Evolutionary conservation across 2,888 invertebrate genomes (phyloP).

Genomic region (Timema podura): DNA sequence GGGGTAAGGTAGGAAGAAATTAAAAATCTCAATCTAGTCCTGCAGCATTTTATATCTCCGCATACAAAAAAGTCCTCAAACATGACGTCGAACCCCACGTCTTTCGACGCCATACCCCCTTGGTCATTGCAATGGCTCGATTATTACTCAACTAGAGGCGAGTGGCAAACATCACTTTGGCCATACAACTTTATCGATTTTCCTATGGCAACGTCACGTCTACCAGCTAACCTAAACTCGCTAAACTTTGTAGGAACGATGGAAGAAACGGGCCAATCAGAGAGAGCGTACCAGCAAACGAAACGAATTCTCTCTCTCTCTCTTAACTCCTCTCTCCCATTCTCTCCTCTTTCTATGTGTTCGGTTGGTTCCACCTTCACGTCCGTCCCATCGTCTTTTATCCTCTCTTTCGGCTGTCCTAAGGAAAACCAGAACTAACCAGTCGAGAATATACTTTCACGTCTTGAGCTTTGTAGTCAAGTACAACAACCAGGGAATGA

Average conservation of each 20-base stretch:
- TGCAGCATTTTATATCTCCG: too few species aligned
- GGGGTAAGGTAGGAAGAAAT: too few species aligned
- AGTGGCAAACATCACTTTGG: conserved; percentile 18
- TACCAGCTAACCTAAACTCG: conserved; percentile 27
- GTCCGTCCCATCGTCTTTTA: too few species aligned
- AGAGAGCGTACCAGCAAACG: conserved; percentile 17
- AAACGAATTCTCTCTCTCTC: conserved; percentile 17
- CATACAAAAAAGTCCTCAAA: not conserved
- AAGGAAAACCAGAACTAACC: too few species aligned
- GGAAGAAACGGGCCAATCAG: conserved; percentile 26
- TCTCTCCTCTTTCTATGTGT: not conserved
- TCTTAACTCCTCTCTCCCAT: conserved; percentile 9
- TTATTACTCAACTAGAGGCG: not conserved
- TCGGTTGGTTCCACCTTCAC: too few species aligned
- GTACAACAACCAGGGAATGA: too few species aligned
- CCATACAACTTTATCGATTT: conserved; percentile 29
- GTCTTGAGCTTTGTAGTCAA: too few species aligned
- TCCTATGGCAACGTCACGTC: conserved; percentile 24
- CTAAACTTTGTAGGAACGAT: conserved; percentile 22
- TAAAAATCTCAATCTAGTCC: too few species aligned
- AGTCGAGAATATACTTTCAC: too few species aligned
- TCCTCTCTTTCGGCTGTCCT: too few species aligned
- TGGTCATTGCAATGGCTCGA: not conserved
- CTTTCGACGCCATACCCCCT: not conserved
- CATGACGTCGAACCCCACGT: conserved; percentile 17